These are phyloP conservation scores for Drosophila mimetica DNA, from an alignment of 2,888 invertebrate genomes.

Conservation along the genomic window DNA sequence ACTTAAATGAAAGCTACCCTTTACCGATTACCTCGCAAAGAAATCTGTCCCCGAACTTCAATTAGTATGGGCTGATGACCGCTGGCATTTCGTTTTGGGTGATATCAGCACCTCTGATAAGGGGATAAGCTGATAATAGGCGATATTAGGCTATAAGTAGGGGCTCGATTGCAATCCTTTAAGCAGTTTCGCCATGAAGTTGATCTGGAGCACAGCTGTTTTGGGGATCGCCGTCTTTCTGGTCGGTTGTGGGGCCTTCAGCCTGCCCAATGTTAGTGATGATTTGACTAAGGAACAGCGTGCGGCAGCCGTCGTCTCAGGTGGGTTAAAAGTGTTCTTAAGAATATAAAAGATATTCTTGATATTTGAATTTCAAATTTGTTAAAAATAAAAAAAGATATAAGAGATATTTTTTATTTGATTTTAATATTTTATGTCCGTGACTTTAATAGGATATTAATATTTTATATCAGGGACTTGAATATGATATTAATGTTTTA, in stretches of 20 bases:
- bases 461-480: no score
- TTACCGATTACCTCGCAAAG: not conserved
- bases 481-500: no score
- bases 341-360: not conserved
- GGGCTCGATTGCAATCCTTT: not conserved
- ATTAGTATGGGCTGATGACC: constrained; percentile 20
- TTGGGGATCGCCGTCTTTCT: constrained; percentile 42
- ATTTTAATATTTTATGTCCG: no score
- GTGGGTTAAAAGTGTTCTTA: constrained; percentile 38
- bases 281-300: constrained; percentile 57
- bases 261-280: constrained; percentile 52
- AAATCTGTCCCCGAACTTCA: constrained; percentile 1
- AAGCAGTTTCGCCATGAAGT: constrained; percentile 48
- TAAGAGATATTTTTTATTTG: no score
- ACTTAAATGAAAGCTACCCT: not conserved
- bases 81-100: not conserved
- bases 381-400: no score
- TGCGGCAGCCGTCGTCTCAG: constrained; percentile 63
- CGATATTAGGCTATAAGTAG: constrained; percentile 52
- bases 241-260: constrained; percentile 41
- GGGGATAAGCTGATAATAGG: constrained; percentile 12
- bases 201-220: constrained; percentile 40
- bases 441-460: no score
- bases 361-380: no score
- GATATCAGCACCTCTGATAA: constrained; percentile 22